Evolutionary conservation across 1,140 invertebrate species (phyloP).

Genomic region (Drosophila triauraria): DNA sequence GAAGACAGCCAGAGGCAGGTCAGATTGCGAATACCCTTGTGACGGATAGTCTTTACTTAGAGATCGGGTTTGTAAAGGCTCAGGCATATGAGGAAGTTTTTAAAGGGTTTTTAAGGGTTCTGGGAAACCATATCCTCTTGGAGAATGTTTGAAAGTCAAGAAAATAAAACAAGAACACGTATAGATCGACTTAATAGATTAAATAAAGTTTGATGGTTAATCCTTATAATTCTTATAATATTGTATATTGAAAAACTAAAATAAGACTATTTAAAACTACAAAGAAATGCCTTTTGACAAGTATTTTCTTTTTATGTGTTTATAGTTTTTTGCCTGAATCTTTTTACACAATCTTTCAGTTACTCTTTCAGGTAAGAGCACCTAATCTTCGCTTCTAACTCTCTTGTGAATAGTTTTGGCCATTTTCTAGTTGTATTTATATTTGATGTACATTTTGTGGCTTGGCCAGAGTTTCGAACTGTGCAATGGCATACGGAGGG

Average conservation of each 20-base stretch:
- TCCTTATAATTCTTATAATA: too few relatives aligned
- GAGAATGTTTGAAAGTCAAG: too few relatives aligned
- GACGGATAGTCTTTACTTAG: not conserved
- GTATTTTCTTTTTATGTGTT: not conserved
- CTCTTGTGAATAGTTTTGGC: constrained; percentile 4
- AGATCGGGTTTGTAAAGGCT: too few relatives aligned
- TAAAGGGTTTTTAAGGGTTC: not conserved
- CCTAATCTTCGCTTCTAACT: not conserved
- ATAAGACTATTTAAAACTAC: too few relatives aligned
- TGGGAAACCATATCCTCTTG: accelerated
- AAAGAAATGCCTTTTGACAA: too few relatives aligned
- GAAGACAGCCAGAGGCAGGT: constrained; percentile 39
- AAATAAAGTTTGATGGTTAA: too few relatives aligned
- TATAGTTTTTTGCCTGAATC: not conserved
- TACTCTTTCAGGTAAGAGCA: constrained; percentile 7
- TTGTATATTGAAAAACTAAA: too few relatives aligned
- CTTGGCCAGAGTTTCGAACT: constrained; percentile 19
- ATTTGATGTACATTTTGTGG: constrained; percentile 50
- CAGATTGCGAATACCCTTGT: constrained; percentile 13
- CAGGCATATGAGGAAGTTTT: too few relatives aligned
- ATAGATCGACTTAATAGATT: too few relatives aligned
- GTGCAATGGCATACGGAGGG: not conserved
- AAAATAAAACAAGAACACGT: too few relatives aligned
- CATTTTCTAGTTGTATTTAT: constrained; percentile 34
- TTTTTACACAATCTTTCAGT: too few relatives aligned